These are phyloP conservation scores for Oscheius myriophilus DNA, from an alignment of 2,888 invertebrate species.

Conservation along the genomic window DNA sequence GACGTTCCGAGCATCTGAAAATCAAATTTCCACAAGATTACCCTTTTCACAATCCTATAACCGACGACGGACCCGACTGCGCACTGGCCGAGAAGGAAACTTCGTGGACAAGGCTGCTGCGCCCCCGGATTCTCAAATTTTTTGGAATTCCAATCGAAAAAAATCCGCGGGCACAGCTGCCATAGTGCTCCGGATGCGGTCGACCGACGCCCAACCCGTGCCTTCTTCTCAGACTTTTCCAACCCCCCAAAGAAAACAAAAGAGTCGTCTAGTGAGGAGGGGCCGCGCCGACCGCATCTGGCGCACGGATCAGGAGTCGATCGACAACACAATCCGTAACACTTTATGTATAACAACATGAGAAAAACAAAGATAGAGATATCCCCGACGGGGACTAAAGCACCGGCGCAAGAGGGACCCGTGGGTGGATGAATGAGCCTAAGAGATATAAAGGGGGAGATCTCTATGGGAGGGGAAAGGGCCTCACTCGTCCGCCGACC, in stretches of 20 bases:
- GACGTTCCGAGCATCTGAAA: too few species aligned
- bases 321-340: constrained; percentile 8
- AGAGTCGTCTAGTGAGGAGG: neutral
- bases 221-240: constrained; percentile 8
- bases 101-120: too few species aligned
- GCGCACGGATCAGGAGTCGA: constrained; percentile 31
- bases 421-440: too few species aligned
- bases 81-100: too few species aligned
- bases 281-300: constrained; percentile 28
- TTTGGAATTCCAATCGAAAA: neutral
- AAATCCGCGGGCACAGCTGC: neutral
- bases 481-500: neutral
- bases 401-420: neutral
- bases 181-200: constrained; percentile 18
- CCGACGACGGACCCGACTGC: too few species aligned
- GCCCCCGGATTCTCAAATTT: neutral
- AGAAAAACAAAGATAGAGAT: neutral
- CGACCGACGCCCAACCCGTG: constrained; percentile 26
- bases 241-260: neutral
- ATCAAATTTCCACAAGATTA: too few species aligned
- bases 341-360: constrained; percentile 17
- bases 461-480: neutral
- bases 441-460: neutral
- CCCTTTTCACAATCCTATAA: too few species aligned
- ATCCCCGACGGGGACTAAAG: neutral